Evolutionary conservation across 2,888 invertebrate species (phyloP), one percentile per base, ranked within the genome.

Genomic region (Tinea trinotella): DNA sequence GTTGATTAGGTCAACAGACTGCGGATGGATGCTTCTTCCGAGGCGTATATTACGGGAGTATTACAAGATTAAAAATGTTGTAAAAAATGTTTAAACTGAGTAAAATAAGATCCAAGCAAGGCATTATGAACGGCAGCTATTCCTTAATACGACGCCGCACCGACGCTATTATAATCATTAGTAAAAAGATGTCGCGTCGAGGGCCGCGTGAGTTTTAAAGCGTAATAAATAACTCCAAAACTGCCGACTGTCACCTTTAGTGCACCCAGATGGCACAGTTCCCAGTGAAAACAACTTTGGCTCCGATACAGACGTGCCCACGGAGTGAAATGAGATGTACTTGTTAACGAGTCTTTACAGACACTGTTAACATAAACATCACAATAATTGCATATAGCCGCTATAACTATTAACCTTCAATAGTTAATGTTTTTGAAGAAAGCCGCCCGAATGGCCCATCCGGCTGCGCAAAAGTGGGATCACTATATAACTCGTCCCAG

Each of bases 231-330:
- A 68, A 67, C 58, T 56, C 57, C 60, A 73, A 71, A 62, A 71
- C 70, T 65, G 70, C 65, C 67, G 68, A 62, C 70, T 65, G 70
- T 65, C 67, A 68, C 62, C 70, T 76, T 68, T 67, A 69, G 63
- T 68, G 68, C 68, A 69, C 63, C 62, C 71, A 72, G 62, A 76
- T 78, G 81, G 74, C 77, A 74, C 70, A 68, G 69, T 73, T 79
- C 71, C 69, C 70, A 74, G 70, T 71, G 69, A 70, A 71, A 73
- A 70, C 67, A 54, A 4, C 49, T 40, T 40, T 4, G 40, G 40
- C 15, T 40, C 4, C 40, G 6, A 12, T 15, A 40, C 40, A 7
- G 6, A 40, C 40, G 40, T 6, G 13, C 40, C 7, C 13, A 40
- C 40, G 30, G 7, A 7, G 30, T 4, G 30, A 40, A 15, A 40